phyloP scores from a whole-genome alignment of 2,113 vertebrate species.

The Corythoichthys haematopterus region DNA sequence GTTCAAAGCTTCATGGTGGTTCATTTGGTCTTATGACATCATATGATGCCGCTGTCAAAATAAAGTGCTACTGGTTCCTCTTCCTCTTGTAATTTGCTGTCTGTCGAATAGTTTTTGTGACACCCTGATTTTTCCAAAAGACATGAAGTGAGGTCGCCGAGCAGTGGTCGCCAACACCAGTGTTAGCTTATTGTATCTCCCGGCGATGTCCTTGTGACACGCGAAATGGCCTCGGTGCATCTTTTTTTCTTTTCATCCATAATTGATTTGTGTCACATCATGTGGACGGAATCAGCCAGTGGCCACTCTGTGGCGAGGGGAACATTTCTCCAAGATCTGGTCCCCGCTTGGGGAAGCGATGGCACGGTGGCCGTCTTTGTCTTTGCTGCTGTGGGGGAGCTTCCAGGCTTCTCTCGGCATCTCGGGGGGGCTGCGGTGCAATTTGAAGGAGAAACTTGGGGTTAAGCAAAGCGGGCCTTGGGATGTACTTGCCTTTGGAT shows the following conservation, averaged over 20 bases:
- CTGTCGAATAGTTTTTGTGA: no score
- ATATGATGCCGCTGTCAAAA: no score
- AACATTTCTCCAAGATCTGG: slow-evolving; percentile 30
- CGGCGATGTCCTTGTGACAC: slow-evolving; percentile 27
- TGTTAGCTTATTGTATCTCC: slow-evolving; percentile 7
- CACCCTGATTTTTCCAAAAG: not conserved
- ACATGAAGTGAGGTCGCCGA: not conserved
- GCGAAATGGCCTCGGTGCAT: slow-evolving; percentile 36
- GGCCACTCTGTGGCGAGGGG: slow-evolving; percentile 18
- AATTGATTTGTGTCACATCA: slow-evolving; percentile 66
- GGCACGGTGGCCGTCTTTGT: not conserved
- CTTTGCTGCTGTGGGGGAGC: not conserved
- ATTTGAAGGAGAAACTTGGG: slow-evolving; percentile 25
- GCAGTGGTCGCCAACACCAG: slow-evolving; percentile 3
- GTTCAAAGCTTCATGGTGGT: no score
- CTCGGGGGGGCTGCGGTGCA: not conserved
- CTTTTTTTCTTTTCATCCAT: slow-evolving; percentile 43
- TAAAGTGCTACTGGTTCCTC: no score
- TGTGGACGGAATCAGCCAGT: slow-evolving; percentile 38
- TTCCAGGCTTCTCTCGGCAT: not conserved
- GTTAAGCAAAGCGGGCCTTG: slow-evolving; percentile 22
- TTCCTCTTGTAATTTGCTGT: no score
- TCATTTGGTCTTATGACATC: no score
- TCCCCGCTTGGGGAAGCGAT: not conserved
- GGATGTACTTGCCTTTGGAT: not conserved